Percentiles rank a stretch among this genome's conserved stretches.
Evolutionary conservation across 2,888 invertebrate genomes (phyloP).

Genomic region (Nephrotoma appendiculata): DNA sequence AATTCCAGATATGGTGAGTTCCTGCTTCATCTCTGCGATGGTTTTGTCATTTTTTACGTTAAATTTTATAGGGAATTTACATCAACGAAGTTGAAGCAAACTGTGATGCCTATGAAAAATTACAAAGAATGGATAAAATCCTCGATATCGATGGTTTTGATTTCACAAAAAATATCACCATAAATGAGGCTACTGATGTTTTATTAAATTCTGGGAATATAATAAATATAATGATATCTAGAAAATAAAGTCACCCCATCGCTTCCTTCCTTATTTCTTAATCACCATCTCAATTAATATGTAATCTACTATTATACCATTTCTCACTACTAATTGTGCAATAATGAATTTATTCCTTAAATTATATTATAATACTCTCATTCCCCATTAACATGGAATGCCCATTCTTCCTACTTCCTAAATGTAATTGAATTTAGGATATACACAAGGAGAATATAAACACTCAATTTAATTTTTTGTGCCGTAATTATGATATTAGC

Average conservation of each 20-base stretch:
- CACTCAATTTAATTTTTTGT: background rate
- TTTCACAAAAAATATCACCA: conserved; percentile 23
- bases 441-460: background rate
- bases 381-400: background rate
- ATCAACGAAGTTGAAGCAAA: conserved; percentile 23
- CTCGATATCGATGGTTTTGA: conserved; percentile 29
- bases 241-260: conserved; percentile 19
- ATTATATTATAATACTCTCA: background rate
- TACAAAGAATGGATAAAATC: conserved; percentile 25
- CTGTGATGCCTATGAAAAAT: conserved; percentile 21
- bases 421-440: background rate
- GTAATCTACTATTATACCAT: background rate
- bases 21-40: background rate
- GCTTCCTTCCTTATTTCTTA: background rate
- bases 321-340: background rate
- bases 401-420: background rate
- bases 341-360: background rate
- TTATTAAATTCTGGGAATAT: conserved; percentile 22
- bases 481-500: background rate
- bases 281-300: background rate
- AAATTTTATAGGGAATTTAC: conserved; percentile 23
- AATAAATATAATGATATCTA: conserved; percentile 28
- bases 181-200: conserved; percentile 24
- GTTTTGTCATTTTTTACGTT: background rate
- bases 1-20: conserved; percentile 22